Evolutionary conservation across 1,140 invertebrate species (phyloP), one percentile per base, ranked within the genome.

Genomic region (Bradysia coprophila): DNA sequence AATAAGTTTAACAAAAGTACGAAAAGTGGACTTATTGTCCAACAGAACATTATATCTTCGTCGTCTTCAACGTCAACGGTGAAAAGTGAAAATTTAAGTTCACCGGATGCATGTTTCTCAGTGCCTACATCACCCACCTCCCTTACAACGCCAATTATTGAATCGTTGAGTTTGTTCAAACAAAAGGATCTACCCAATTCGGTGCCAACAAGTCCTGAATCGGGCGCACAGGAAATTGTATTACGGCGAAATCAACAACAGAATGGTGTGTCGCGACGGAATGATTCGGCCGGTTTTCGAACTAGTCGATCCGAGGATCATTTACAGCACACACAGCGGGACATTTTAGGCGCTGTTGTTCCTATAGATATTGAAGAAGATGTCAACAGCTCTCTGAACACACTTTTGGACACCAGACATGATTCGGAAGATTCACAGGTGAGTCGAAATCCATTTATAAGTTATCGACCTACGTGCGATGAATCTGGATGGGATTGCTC

Each of bases 301-400:
- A 87, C 82, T 21, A 86, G 81, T 45, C 73, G 81, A 48, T 86
- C 81, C 4, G 83, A 90, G 62, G 86, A 89, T 59, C 84, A 89
- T 51, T 61, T 90, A 43, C 83, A 88, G 61, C 69, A 72, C 51
- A 53, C 51, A 40, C 55, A 61, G 42, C 56, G 58, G 36, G 58
- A 60, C 40, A 55, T 52, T 46, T 54, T 61, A 41, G 58, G 53
- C 28, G 52, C 79, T 52, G 76, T 83, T 28, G 83, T 85, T 43
- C 82, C 86, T 49, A 86, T 90, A 49, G 88, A 92, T 49, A 81
- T 88, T 47, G 88, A 92, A 62, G 89, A 93, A 59, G 86, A 92
- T 62, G 76, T 91, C 45, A 89, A 88, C 50, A 89, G 87, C 48
- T 91, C 86, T 38, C 64, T 92, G 41, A 91, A 92, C 59, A 90